Base-by-base conservation (phyloP, 2,113 vertebrate genomes). In the Andinoacara biseriatus region DNA sequence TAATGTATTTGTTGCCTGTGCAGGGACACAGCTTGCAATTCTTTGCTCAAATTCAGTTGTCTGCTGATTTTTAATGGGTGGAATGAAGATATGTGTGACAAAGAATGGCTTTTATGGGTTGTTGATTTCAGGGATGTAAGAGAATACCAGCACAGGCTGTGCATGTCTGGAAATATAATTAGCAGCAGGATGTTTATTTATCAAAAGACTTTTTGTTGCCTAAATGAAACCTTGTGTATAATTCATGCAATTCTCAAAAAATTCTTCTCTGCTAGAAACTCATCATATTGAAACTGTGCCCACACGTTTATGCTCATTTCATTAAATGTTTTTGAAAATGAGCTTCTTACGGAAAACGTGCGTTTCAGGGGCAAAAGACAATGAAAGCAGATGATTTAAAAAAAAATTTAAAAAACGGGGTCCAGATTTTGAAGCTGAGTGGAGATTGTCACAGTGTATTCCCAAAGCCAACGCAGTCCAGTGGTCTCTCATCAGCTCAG, bases 271-370 rank as follows among this genome's bases (percentile, higher is more conserved):
- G 15, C 15, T 61, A 10, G 67, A 63, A 46, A 20, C 38, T 77
- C 22, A 38, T 87, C 69, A 67, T 72, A 78, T 78, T 82, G 26
- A 81, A 65, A 86, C 46, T 61, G 3, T 24, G 9, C 65, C 65
- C 67, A 87, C 69, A 75, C 63, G 75, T 63, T 74, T 29, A n/a
- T 69, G 60, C 84, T 85, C 40, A 2, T 67, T 83, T 86, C 67
- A 63, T 74, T 81, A 76, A 74, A 76, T 78, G 58, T 58, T 49
- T 74, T n/a, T 72, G 20, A 60, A 46, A 58, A 52, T 56, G 77
- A 63, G 65, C 49, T 31, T 29, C 52, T 74, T 72, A 59, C 49
- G 63, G 52, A 72, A 29, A 49, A 84, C 67, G 59, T 1, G 15
- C 20, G 57, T 80, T 77, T 56, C 43, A 52, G 29, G 22, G 80